Base-by-base conservation (phyloP, 1,140 invertebrate species). In the Oedothorax gibbosus region DNA sequence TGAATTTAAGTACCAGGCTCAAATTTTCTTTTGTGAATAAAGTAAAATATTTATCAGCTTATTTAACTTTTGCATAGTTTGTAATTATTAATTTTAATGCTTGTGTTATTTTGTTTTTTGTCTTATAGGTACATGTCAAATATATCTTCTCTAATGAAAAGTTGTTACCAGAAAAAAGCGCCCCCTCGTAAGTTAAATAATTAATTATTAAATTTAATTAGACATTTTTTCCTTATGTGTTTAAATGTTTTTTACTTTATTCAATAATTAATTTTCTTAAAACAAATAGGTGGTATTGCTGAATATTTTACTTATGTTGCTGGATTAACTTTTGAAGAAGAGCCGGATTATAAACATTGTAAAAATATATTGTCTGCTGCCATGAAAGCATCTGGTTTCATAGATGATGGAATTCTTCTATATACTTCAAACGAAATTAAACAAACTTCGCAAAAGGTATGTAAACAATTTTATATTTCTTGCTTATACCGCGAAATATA, bases 231-330 rank as follows among this genome's bases (percentile, higher is more conserved):
- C 35, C 35, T 35, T 35, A 5, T 35, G 35, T 35, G n/a, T n/a
- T n/a, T n/a, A n/a, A n/a, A n/a, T n/a, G n/a, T n/a, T n/a, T n/a
- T n/a, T n/a, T n/a, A n/a, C n/a, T n/a, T n/a, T n/a, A n/a, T n/a
- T n/a, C n/a, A n/a, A n/a, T n/a, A 62, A 69, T 64, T n/a, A 49
- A 73, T 73, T 60, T 9, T 7, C 7, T 84, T 75, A 20, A 35
- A 35, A 35, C 35, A 35, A 35, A 53, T 53, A 85, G 83, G 75
- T 56, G 83, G 83, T 6, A 85, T 85, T 72, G 75, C 75, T 64
- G 83, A 85, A 35, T 96, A 93, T 89, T 91, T 96, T 85, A 92
- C 93, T 77, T 94, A 95, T 88, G 93, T 96, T 0, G 90, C 92
- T 54, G 92, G 92, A 64, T 86, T 97, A 87, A 91, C 93, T 68